Conservation (phyloP, 2,797 vertebrate genomes). For the Emydoidea blandingii region DNA sequence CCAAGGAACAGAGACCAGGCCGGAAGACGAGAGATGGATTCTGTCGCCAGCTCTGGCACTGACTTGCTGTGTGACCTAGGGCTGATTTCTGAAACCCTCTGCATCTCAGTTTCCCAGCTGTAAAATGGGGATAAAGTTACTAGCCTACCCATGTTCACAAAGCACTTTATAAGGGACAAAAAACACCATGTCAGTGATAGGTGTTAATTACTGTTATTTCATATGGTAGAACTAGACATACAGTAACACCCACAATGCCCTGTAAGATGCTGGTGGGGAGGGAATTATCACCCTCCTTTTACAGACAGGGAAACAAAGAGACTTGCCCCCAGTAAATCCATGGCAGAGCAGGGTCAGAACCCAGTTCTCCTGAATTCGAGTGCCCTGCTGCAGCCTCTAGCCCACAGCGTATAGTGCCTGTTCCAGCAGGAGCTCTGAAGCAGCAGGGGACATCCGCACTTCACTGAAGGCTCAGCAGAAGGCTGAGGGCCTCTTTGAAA, state of each 20-base stretch:
- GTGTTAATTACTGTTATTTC: neutral
- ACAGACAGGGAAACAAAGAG: neutral
- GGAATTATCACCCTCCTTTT: conserved; percentile 13
- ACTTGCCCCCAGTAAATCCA: neutral
- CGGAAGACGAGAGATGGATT: neutral
- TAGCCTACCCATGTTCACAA: neutral
- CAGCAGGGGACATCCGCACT: neutral
- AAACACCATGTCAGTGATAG: neutral
- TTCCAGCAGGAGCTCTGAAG: neutral
- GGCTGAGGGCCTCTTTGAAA: neutral
- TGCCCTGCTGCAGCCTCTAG: neutral
- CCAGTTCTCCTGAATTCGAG: rapidly evolving
- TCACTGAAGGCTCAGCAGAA: neutral
- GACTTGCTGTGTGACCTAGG: neutral
- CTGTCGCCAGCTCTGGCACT: neutral
- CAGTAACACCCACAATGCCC: neutral
- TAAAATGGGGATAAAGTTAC: neutral
- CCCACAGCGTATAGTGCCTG: neutral
- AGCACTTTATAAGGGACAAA: neutral
- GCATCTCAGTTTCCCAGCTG: neutral
- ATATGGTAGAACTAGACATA: neutral
- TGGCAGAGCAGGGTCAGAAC: neutral
- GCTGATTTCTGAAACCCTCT: neutral
- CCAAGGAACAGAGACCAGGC: neutral
- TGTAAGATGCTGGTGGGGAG: neutral